Evolutionary conservation across 2,113 vertebrate genomes (phyloP), one percentile per base, ranked within the genome.

Genomic region (Lontra canadensis): DNA sequence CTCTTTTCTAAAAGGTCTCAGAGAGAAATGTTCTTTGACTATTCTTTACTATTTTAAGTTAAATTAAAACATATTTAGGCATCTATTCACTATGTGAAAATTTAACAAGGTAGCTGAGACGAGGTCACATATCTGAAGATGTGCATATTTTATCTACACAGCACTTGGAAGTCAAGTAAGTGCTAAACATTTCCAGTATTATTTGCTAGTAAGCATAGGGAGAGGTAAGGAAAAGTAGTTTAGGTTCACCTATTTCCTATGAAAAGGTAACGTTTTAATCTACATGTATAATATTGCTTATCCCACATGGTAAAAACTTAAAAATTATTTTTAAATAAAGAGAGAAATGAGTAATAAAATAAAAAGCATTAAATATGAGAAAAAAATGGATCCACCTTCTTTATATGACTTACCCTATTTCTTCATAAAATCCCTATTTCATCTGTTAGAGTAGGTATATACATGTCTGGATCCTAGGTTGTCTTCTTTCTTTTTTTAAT

Each of bases 281-380:
- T 55, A 79, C 71, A 18, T 57, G 10, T 39, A 65, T 65, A 94
- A 42, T 55, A 52, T 31, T 63, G 18, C 42, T 88, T 78, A 88
- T 69, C 79, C 29, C 49, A 23, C 34, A 96, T 13, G 61, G 34
- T 42, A 67, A 78, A 17, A 52, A 74, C 36, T 31, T 87, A 34
- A 44, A 25, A 87, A 82, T 87, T 44, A 25, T 49, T 82, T 96
- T 81, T 31, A 87, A 93, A 25, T 71, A 69, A 97, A 90, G 44
- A 47, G 47, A 49, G 47, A 49, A 49, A 49, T 49, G 47, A 49
- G 47, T 49, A 12, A 49, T 49, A 49, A 49, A 49, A 49, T 49
- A 47, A 44, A 67, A 3, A 49, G 11, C 81, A 88, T 25, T 55
- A 74, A 67, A 76, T 13, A 31, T 47, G 8, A 61, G 3, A 49